Evolutionary conservation across 2,888 invertebrate species (phyloP), one percentile per base, ranked within the genome.

Genomic region (Agriopis leucophaearia): DNA sequence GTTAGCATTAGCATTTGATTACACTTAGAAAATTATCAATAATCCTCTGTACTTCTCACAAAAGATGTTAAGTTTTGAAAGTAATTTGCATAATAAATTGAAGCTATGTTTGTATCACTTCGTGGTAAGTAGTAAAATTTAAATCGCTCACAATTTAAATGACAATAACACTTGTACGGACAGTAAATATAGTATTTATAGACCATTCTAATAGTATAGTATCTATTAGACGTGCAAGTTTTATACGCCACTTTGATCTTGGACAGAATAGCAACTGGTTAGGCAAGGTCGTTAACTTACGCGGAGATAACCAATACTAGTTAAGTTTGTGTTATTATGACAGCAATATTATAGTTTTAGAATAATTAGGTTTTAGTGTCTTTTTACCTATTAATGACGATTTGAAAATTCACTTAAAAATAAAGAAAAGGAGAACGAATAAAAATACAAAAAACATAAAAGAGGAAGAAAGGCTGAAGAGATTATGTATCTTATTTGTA

Each of bases 201-300:
- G 38, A 35, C 8, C 54, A 58, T 52, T 47, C 40, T 8, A n/a
- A 47, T 42, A 35, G 40, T 36, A 55, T 27, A 40, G 36, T 57
- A 50, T 62, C 35, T 59, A 62, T 62, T 58, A 62, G 52, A 63
- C 7, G 51, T 59, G 18, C 13, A 48, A 54, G 44, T 66, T 61
- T 62, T 58, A 48, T 58, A 50, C 59, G 45, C 12, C n/a, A 16
- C 57, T 51, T 62, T 40, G 44, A 50, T 59, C 64, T 60, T 59
- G 63, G 40, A 57, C 64, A 64, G 40, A 54, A 13, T 16, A 42
- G 18, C 47, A 62, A 71, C 75, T 51, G 72, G 75, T 75, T 72
- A 40, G 51, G 59, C 75, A 75, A 74, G 72, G 72, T 70, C 65
- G 40, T 71, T 64, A 62, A 52, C 38, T 40, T 57, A 61, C 62